Base-by-base conservation (phyloP, 2,888 invertebrate genomes). In the Julus scanicus region DNA sequence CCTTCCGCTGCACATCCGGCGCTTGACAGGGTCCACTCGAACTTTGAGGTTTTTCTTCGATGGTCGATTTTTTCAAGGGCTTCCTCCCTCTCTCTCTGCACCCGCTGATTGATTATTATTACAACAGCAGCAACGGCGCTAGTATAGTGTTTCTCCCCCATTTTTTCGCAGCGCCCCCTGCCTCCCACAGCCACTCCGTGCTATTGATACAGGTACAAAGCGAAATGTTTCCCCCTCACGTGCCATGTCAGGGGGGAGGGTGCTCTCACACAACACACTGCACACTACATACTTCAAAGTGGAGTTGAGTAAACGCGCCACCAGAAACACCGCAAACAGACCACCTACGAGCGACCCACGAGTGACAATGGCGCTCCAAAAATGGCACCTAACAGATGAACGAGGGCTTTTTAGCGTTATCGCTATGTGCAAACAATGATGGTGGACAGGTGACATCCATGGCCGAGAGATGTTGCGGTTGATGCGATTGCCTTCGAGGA, bases 81-180 rank as follows among this genome's bases (percentile, higher is more conserved):
- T 53, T 53, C 53, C 4, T 53, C 15, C 53, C 53, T 15, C 53
- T 11, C 15, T 11, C 53, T 15, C 53, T 53, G 6, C 53, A 15
- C 53, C 53, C 53, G 53, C 53, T 53, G 53, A 53, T 53, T 53
- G 53, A 53, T 53, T 53, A 53, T 53, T 53, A 53, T 53, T 53
- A 15, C 53, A 53, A 44, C 44, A 44, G 44, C 44, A 44, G 53
- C 53, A 53, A 44, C 44, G 44, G 44, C 6, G 44, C 4, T 44
- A 44, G 44, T 44, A 44, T 44, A 44, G 44, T 44, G 44, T 53
- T 53, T 53, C 53, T 11, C 53, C 53, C 15, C 4, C 53, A 4
- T 44, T 44, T n/a, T n/a, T n/a, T n/a, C 48, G 48, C 48, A 48
- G 48, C 53, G 53, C 11, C 53, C 53, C 53, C 53, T 53, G 53